Conservation (phyloP, 37 sponge, comb jelly and placozoan species). For the Cliona cf. orientalis region DNA sequence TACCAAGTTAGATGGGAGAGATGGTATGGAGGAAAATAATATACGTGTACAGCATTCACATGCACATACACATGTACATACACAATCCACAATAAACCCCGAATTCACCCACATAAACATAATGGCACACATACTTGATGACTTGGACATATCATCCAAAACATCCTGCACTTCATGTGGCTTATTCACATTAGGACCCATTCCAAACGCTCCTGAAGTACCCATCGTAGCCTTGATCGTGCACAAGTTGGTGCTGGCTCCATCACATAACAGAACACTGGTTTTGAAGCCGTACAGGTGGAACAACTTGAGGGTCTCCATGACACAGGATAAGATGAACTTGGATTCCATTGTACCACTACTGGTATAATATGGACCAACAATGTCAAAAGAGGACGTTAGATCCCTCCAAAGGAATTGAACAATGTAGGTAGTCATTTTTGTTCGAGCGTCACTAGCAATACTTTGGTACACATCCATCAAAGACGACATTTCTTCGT, state of each 20-base stretch:
- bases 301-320: slow-evolving; percentile 3
- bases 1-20: too few species aligned
- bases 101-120: too few species aligned
- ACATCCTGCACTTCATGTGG: background rate
- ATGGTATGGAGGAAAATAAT: too few species aligned
- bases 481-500: slow-evolving; percentile 21
- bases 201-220: slow-evolving; percentile 11
- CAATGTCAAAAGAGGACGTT: slow-evolving; percentile 17
- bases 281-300: slow-evolving; percentile 24
- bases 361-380: slow-evolving; percentile 44
- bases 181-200: background rate
- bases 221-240: slow-evolving; percentile 3
- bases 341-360: slow-evolving; percentile 10
- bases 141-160: slow-evolving; percentile 33
- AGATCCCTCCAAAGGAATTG: slow-evolving; percentile 40
- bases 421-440: slow-evolving; percentile 37
- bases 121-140: slow-evolving; percentile 9
- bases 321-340: slow-evolving; percentile 19
- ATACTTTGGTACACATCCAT: slow-evolving; percentile 7
- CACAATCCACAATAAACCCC: too few species aligned
- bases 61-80: too few species aligned
- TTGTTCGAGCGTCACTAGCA: background rate
- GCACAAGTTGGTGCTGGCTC: background rate
- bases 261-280: slow-evolving; percentile 17
- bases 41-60: too few species aligned